Evolutionary conservation across 2,888 invertebrate species (phyloP).

Genomic region (Epirrhoe tristata): DNA sequence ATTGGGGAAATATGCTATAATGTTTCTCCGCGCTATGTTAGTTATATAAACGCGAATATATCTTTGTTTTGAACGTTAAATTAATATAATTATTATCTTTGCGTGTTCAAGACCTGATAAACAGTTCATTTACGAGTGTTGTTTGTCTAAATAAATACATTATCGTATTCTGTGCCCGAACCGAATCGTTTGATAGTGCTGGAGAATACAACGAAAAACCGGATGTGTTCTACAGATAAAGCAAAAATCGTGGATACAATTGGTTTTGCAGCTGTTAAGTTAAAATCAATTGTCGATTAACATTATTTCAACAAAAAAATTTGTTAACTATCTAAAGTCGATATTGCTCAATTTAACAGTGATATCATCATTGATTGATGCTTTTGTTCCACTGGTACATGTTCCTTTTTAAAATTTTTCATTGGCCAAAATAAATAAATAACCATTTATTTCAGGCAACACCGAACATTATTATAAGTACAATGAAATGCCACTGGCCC

Average conservation of each 20-base stretch:
- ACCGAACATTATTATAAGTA: no score
- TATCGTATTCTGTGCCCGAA: constrained; percentile 61
- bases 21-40: no score
- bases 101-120: constrained; percentile 66
- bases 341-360: not conserved
- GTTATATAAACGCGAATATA: constrained; percentile 8
- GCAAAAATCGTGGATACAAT: constrained; percentile 59
- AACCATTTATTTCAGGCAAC: no score
- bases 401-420: not conserved
- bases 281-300: not conserved
- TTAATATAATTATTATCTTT: constrained; percentile 52
- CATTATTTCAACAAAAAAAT: not conserved
- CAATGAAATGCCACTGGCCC: no score
- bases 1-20: no score
- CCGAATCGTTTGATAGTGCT: constrained; percentile 63
- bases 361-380: not conserved
- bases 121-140: constrained; percentile 62
- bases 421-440: no score
- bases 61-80: constrained; percentile 64
- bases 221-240: constrained; percentile 80
- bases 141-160: constrained; percentile 69
- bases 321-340: not conserved
- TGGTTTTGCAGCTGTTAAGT: constrained; percentile 10
- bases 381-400: not conserved
- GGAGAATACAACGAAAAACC: constrained; percentile 65